phyloP scores from a whole-genome alignment of 2,888 invertebrate species.

The Drosophila kanekoi region DNA sequence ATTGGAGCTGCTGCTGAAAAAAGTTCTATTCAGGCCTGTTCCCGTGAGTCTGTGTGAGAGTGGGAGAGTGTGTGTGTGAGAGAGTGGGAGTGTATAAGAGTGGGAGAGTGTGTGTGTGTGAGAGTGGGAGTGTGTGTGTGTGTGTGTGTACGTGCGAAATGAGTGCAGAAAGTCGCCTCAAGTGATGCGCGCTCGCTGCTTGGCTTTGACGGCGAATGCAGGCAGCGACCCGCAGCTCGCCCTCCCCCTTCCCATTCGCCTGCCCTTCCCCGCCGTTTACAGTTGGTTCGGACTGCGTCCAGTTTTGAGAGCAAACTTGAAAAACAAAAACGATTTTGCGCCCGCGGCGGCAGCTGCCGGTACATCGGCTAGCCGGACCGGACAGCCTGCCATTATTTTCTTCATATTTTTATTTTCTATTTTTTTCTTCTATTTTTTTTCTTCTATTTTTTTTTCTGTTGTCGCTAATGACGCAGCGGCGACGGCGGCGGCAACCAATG shows the following conservation, averaged over 20 bases:
- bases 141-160: constrained; percentile 70
- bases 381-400: constrained; percentile 9
- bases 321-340: constrained; percentile 72
- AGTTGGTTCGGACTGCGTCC: background rate
- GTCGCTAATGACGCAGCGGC: constrained; percentile 67
- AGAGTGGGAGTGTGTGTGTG: constrained; percentile 4
- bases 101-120: constrained; percentile 4
- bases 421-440: background rate
- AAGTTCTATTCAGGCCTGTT: background rate
- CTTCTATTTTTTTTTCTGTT: constrained; percentile 14
- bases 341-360: constrained; percentile 59
- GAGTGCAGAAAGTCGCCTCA: constrained; percentile 73
- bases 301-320: constrained; percentile 53
- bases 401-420: background rate
- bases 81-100: background rate
- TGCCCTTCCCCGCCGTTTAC: background rate
- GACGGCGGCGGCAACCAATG: constrained; percentile 47
- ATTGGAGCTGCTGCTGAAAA: constrained; percentile 1
- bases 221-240: too few relatives aligned
- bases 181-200: constrained; percentile 40
- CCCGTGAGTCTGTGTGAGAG: background rate
- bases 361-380: constrained; percentile 30
- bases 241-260: too few relatives aligned
- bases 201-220: constrained; percentile 39
- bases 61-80: too few relatives aligned